Evolutionary conservation across 1,140 invertebrate genomes (phyloP).

Genomic region (Propsilocerus akamusi): DNA sequence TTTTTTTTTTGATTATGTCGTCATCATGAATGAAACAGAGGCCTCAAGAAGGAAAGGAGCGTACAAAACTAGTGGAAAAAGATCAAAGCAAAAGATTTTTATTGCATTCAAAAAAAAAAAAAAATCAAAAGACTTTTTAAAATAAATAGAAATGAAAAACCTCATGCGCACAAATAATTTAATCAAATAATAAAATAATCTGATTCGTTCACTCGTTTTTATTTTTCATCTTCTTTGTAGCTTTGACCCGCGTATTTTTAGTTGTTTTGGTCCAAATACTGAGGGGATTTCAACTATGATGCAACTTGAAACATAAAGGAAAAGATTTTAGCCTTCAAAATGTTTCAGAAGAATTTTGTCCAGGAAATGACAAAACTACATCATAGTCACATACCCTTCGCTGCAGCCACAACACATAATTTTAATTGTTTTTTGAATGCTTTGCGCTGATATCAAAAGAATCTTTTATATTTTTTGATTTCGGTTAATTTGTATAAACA

Average conservation of each 20-base stretch:
- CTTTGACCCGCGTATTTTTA: not conserved
- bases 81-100: slow-evolving; percentile 2
- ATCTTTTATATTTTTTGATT: not conserved
- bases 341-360: no score
- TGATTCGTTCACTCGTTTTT: not conserved
- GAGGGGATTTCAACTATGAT: no score
- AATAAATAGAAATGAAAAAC: slow-evolving; percentile 2
- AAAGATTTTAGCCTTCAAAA: no score
- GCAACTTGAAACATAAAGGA: no score
- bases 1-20: not conserved
- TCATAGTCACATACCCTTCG: no score
- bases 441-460: not conserved
- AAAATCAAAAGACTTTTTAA: slow-evolving; percentile 5
- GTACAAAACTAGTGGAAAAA: slow-evolving; percentile 3
- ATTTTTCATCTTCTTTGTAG: not conserved
- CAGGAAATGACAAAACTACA: no score
- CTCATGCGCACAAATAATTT: slow-evolving; percentile 1
- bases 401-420: slow-evolving; percentile 1
- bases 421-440: slow-evolving; percentile 4
- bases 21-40: not conserved
- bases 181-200: slow-evolving; percentile 2
- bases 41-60: not conserved
- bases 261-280: no score
- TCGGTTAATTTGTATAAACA: not conserved
- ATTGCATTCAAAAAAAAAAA: not conserved